Evolutionary conservation across 2,888 invertebrate genomes (phyloP), one percentile per base, ranked within the genome.

Genomic region (Phrixothrix hirtus): DNA sequence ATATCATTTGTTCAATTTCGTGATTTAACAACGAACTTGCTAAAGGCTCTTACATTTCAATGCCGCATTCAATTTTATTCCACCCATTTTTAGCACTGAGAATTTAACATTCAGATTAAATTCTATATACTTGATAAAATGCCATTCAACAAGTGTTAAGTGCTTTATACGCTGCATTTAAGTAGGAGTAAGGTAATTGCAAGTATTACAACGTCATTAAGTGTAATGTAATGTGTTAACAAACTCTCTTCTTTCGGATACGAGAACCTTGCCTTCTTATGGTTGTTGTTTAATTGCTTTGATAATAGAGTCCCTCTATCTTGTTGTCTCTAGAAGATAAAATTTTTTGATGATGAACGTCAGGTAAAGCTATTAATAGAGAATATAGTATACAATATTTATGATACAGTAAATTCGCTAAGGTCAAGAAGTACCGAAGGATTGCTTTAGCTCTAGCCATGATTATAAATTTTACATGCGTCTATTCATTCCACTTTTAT

Each of bases 371-470:
- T 16, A 41, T 52, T 61, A 59, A 59, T 57, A 48, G 54, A 51
- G 49, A 57, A 56, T 53, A 57, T 60, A 61, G 53, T 60, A 59
- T 55, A 51, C 48, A 54, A 61, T 61, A 58, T 61, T 61, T 63
- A 63, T 51, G 61, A 63, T 63, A 62, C 49, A 57, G 58, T 59
- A 59, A 62, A 59, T 46, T 53, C 45, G 41, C 43, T 44, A 48
- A 58, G 58, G 55, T 58, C 60, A 58, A 61, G 61, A 57, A 54
- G 59, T 58, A 51, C 56, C 58, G 50, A 57, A 49, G 38, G 50
- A 58, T 54, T 52, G 48, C 49, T 50, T 55, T 57, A 48, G 52
- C 54, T n/a, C n/a, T 50, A 54, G 45, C 56, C 41, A 53, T 47
- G 56, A 55, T 53, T 52, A 52, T 58, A 58, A 58, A 58, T 58